Conservation (phyloP, 2,113 vertebrate genomes). For the Eptesicus fuscus region DNA sequence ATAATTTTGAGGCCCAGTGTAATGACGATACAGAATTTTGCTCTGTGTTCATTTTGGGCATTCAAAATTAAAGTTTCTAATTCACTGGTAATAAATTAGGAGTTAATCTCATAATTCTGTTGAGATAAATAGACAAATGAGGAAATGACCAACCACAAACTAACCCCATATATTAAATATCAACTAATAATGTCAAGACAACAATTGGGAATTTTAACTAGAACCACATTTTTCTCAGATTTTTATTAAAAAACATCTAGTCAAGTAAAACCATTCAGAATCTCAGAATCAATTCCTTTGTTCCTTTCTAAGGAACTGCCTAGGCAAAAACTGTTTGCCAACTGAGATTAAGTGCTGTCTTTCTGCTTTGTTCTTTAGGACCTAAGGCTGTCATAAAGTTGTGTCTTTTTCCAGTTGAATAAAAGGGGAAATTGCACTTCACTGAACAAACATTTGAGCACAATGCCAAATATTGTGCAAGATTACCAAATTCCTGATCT, state of each 20-base stretch:
- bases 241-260: constrained; percentile 6
- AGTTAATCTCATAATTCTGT: background rate
- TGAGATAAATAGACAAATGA: background rate
- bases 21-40: constrained; percentile 18
- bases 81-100: background rate
- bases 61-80: constrained; percentile 29
- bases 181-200: background rate
- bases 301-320: background rate
- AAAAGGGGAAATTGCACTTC: background rate
- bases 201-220: background rate
- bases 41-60: background rate
- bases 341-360: background rate
- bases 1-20: background rate
- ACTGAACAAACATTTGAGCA: background rate
- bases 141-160: background rate
- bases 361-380: constrained; percentile 37
- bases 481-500: background rate
- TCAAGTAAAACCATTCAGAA: constrained; percentile 33
- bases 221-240: background rate
- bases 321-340: background rate
- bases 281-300: background rate
- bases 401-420: background rate
- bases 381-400: background rate
- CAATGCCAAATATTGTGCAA: background rate
- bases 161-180: constrained; percentile 14